Evolutionary conservation across 2,797 vertebrate species (phyloP).

Genomic region (Coluber constrictor): DNA sequence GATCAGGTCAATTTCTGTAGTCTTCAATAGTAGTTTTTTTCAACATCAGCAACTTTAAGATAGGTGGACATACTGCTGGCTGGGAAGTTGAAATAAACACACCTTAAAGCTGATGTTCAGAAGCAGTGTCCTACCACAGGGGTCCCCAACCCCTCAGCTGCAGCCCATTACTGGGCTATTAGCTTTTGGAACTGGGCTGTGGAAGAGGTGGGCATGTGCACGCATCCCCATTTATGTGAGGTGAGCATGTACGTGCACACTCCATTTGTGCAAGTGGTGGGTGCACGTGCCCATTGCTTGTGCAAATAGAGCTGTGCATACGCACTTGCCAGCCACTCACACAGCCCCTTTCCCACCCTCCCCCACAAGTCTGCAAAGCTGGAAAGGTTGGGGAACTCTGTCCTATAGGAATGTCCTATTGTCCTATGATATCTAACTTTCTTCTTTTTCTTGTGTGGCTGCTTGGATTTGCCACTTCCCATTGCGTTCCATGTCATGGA

Average conservation of each 20-base stretch:
- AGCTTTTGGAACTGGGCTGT: too few species aligned
- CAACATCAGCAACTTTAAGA: not conserved
- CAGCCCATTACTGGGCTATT: too few species aligned
- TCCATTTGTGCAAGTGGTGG: too few species aligned
- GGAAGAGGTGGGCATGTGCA: too few species aligned
- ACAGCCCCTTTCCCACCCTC: too few species aligned
- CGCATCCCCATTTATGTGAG: too few species aligned
- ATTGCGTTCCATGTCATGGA: not conserved
- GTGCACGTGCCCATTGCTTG: too few species aligned
- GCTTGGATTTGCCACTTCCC: not conserved
- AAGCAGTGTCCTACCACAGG: not conserved
- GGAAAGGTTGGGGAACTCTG: not conserved
- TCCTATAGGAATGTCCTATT: not conserved
- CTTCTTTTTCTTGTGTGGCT: not conserved
- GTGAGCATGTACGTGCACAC: too few species aligned
- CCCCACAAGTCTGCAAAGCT: rapidly evolving
- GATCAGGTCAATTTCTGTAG: not conserved
- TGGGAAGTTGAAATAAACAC: not conserved
- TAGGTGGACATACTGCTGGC: not conserved
- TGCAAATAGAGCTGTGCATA: not conserved
- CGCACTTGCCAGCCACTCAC: too few species aligned
- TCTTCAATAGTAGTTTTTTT: not conserved
- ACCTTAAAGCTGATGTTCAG: not conserved
- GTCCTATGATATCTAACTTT: not conserved
- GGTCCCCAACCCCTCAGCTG: too few species aligned